phyloP scores from a whole-genome alignment of 2,888 invertebrate species.

The Seira musarum region DNA sequence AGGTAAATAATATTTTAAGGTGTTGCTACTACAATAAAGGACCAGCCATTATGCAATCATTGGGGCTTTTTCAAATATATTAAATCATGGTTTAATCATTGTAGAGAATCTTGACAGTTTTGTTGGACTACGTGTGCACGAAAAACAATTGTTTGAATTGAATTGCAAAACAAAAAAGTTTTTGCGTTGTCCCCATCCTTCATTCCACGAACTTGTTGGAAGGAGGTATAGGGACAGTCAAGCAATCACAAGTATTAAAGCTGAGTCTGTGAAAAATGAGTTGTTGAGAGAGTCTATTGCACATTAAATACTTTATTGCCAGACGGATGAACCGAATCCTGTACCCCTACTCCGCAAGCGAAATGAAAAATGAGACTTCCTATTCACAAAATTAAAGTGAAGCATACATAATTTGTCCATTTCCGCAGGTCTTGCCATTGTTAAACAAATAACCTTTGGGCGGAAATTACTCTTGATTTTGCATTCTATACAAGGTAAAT shows the following conservation, averaged over 20 bases:
- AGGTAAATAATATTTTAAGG: background rate
- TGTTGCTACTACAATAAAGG: background rate
- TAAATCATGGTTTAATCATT: constrained; percentile 27
- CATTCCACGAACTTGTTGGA: background rate
- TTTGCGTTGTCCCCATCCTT: background rate
- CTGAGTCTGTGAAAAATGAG: too few relatives aligned
- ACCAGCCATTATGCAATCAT: background rate
- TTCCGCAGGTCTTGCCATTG: background rate
- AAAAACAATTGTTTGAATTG: background rate
- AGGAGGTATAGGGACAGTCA: too few relatives aligned
- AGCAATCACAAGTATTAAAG: too few relatives aligned
- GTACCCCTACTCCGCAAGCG: too few relatives aligned
- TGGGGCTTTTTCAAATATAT: constrained; percentile 19
- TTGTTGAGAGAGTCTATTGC: too few relatives aligned
- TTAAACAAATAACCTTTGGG: background rate
- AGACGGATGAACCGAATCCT: too few relatives aligned
- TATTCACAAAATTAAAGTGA: too few relatives aligned
- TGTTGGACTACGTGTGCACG: background rate
- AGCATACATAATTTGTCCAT: background rate
- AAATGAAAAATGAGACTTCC: too few relatives aligned
- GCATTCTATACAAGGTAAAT: too few relatives aligned
- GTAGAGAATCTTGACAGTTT: background rate
- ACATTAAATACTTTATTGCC: too few relatives aligned
- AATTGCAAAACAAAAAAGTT: too few relatives aligned
- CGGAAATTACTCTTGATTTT: background rate